Evolutionary conservation across 2,888 invertebrate genomes (phyloP).

Genomic region (Amiota mariae): DNA sequence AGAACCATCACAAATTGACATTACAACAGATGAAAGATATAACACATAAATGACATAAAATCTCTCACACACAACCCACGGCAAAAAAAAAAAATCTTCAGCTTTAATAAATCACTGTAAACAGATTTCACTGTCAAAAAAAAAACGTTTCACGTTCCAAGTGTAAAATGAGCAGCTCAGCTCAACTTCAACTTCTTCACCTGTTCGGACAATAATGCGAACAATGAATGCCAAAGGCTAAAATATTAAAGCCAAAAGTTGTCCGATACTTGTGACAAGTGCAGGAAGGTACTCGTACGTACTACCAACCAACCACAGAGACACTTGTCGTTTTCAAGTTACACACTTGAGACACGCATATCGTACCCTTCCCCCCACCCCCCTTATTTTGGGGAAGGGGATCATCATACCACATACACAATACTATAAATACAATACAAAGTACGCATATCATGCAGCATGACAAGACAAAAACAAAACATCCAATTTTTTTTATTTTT

Average conservation of each 20-base stretch:
- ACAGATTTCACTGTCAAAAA: slow-evolving; percentile 55
- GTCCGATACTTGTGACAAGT: slow-evolving; percentile 50
- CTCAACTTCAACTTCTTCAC: slow-evolving; percentile 47
- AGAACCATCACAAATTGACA: background rate
- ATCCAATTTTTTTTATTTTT: slow-evolving; percentile 43
- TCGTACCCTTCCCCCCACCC: too few species aligned
- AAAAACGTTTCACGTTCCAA: background rate
- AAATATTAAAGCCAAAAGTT: background rate
- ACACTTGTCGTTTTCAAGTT: slow-evolving; percentile 42
- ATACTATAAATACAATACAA: background rate
- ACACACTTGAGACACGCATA: slow-evolving; percentile 24
- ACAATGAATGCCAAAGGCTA: slow-evolving; percentile 52
- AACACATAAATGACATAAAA: too few species aligned
- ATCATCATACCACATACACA: too few species aligned
- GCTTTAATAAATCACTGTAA: slow-evolving; percentile 16
- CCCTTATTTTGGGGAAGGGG: too few species aligned
- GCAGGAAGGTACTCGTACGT: slow-evolving; percentile 59
- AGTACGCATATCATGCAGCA: slow-evolving; percentile 53
- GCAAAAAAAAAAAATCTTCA: slow-evolving; percentile 12
- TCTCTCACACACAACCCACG: background rate
- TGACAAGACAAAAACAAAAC: slow-evolving; percentile 57
- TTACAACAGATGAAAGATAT: background rate
- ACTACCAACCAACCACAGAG: slow-evolving; percentile 22
- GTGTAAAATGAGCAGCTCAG: too few species aligned
- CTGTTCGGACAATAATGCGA: slow-evolving; percentile 51